Conservation (phyloP, 2,888 invertebrate genomes). For the Thymelicus lineola region DNA sequence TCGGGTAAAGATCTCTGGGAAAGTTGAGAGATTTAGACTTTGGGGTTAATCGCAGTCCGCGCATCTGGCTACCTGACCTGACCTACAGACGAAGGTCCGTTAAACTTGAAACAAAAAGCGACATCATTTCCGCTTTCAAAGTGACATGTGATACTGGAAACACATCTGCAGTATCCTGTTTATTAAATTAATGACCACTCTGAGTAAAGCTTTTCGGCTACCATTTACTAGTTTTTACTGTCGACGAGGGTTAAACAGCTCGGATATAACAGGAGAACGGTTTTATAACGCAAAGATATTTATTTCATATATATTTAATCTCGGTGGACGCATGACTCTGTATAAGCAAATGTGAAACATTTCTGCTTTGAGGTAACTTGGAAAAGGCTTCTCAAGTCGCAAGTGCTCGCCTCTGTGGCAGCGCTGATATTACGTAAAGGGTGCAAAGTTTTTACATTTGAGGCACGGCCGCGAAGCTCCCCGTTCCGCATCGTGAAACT, state of each 20-base stretch:
- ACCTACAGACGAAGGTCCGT: constrained; percentile 63
- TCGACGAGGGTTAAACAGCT: background rate
- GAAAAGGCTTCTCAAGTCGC: constrained; percentile 76
- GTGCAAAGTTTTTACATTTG: constrained; percentile 82
- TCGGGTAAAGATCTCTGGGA: constrained; percentile 60
- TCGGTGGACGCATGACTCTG: constrained; percentile 1
- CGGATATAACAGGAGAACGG: background rate
- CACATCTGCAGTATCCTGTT: constrained; percentile 71
- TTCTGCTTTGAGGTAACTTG: constrained; percentile 77
- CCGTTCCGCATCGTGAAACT: constrained; percentile 71
- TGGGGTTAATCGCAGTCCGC: constrained; percentile 50
- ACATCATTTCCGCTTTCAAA: constrained; percentile 66
- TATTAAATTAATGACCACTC: constrained; percentile 60
- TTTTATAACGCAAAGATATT: background rate
- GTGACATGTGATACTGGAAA: constrained; percentile 67
- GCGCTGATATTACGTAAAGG: constrained; percentile 74
- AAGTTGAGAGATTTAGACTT: constrained; percentile 56
- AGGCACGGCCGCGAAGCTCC: constrained; percentile 68
- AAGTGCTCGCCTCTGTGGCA: constrained; percentile 51
- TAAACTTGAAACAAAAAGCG: constrained; percentile 70
- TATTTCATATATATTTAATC: constrained; percentile 2
- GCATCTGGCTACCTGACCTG: constrained; percentile 78
- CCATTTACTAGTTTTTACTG: constrained; percentile 5
- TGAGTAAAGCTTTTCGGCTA: constrained; percentile 17
- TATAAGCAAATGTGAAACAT: constrained; percentile 78